Percentiles rank a stretch among this genome's conserved stretches.
These are phyloP conservation scores for Apogon hyalosoma DNA, from an alignment of 2,797 vertebrate genomes.

Conservation along the genomic window DNA sequence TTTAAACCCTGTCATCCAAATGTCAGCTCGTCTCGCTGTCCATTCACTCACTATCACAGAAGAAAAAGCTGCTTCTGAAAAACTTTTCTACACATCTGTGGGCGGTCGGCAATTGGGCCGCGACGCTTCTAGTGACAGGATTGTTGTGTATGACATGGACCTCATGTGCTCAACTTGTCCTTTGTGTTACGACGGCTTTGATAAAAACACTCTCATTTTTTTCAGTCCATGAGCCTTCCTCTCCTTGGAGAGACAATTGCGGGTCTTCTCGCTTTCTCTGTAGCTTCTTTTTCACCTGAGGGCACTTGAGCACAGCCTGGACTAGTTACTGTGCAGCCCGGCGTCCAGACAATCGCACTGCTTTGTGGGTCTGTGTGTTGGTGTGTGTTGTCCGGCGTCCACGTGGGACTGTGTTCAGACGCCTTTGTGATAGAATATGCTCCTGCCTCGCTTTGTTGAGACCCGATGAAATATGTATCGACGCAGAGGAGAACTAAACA, in stretches of 20 bases:
- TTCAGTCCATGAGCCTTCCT: slow-evolving; percentile 60
- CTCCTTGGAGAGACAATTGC: slow-evolving; percentile 81
- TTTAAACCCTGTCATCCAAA: slow-evolving; percentile 18
- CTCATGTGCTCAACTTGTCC: slow-evolving; percentile 53
- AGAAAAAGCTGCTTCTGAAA: background rate
- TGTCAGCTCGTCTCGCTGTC: slow-evolving; percentile 11
- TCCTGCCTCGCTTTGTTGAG: slow-evolving; percentile 73
- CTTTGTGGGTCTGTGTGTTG: slow-evolving; percentile 48
- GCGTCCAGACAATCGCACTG: slow-evolving; percentile 71
- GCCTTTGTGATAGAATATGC: slow-evolving; percentile 80
- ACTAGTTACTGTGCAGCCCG: slow-evolving; percentile 64
- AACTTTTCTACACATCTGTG: background rate
- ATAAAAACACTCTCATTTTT: slow-evolving; percentile 58
- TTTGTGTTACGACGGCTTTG: slow-evolving; percentile 68
- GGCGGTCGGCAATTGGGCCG: slow-evolving; percentile 10
- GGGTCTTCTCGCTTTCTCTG: slow-evolving; percentile 64
- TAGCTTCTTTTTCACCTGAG: slow-evolving; percentile 74
- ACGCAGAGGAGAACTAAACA: slow-evolving; percentile 71
- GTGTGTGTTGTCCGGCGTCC: slow-evolving; percentile 64
- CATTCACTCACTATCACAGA: background rate
- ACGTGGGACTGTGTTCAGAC: slow-evolving; percentile 71
- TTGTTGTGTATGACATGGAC: slow-evolving; percentile 18
- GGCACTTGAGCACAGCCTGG: slow-evolving; percentile 66
- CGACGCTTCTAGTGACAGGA: slow-evolving; percentile 26
- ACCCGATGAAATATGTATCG: slow-evolving; percentile 76